phyloP scores from a whole-genome alignment of 2,888 invertebrate species.

The Dryadula phaetusa region DNA sequence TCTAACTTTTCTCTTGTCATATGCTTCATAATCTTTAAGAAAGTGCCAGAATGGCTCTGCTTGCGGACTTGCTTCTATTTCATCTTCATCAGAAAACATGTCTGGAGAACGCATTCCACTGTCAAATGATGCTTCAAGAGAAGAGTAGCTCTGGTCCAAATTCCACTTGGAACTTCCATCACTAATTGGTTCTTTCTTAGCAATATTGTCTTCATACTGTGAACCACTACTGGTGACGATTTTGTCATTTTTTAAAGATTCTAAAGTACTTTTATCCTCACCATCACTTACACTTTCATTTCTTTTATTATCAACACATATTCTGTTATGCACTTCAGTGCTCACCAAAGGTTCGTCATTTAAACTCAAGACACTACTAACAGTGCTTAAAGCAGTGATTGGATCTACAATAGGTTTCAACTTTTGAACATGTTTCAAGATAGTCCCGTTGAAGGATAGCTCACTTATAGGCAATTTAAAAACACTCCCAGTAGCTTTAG shows the following conservation, averaged over 20 bases:
- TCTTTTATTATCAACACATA: slow-evolving; percentile 24
- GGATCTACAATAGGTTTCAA: slow-evolving; percentile 78
- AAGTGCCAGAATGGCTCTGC: slow-evolving; percentile 70
- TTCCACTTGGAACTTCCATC: slow-evolving; percentile 69
- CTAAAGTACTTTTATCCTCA: slow-evolving; percentile 52
- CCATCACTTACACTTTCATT: slow-evolving; percentile 32
- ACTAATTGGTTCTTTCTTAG: slow-evolving; percentile 52
- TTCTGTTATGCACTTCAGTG: slow-evolving; percentile 30
- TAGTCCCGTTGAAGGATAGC: slow-evolving; percentile 77
- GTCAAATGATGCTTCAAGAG: slow-evolving; percentile 76
- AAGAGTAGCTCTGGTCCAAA: slow-evolving; percentile 73
- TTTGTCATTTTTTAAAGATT: slow-evolving; percentile 57
- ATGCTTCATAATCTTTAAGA: slow-evolving; percentile 68
- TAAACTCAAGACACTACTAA: slow-evolving; percentile 53
- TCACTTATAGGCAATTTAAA: slow-evolving; percentile 79
- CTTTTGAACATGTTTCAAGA: slow-evolving; percentile 75
- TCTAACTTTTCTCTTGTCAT: slow-evolving; percentile 70
- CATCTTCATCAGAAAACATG: slow-evolving; percentile 86
- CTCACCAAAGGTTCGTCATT: slow-evolving; percentile 54
- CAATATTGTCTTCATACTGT: slow-evolving; percentile 61
- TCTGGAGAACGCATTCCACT: slow-evolving; percentile 85
- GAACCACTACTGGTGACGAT: slow-evolving; percentile 66
- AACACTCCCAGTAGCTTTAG: slow-evolving; percentile 65
- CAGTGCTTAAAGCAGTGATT: slow-evolving; percentile 67
- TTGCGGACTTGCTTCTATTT: slow-evolving; percentile 51